A percentile compares a stretch with the other conserved stretches of the same genome.
Evolutionary conservation across 2,797 vertebrate genomes (phyloP).

Genomic region (Melanotaenia maccullochi): DNA sequence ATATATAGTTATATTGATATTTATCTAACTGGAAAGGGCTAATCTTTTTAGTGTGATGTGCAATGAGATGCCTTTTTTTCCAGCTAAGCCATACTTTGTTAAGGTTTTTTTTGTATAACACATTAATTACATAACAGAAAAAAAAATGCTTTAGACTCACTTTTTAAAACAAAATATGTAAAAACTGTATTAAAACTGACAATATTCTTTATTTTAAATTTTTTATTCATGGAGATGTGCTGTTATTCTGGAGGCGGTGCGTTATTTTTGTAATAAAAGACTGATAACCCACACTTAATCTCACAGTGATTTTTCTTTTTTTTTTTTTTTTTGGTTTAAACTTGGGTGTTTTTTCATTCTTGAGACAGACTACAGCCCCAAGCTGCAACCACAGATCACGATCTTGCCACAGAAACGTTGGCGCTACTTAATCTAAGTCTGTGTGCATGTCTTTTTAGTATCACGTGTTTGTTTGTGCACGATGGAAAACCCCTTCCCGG

Average conservation of each 20-base stretch:
- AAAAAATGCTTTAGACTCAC: slow-evolving; percentile 17
- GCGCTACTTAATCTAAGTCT: slow-evolving; percentile 51
- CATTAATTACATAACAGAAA: neutral
- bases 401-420: slow-evolving; percentile 61
- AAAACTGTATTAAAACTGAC: slow-evolving; percentile 53
- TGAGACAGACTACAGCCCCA: slow-evolving; percentile 39
- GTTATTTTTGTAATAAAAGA: slow-evolving; percentile 83
- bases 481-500: slow-evolving; percentile 81
- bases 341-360: slow-evolving; percentile 32
- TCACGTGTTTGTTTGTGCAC: slow-evolving; percentile 52
- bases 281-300: slow-evolving; percentile 34
- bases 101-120: slow-evolving; percentile 39
- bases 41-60: slow-evolving; percentile 43
- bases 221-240: slow-evolving; percentile 17
- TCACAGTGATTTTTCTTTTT: slow-evolving; percentile 34
- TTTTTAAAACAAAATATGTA: slow-evolving; percentile 23
- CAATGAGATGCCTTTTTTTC: slow-evolving; percentile 28
- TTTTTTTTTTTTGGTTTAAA: slow-evolving; percentile 11
- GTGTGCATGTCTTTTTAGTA: slow-evolving; percentile 45
- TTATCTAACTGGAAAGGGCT: slow-evolving; percentile 54
- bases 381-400: slow-evolving; percentile 52
- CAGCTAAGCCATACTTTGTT: slow-evolving; percentile 40
- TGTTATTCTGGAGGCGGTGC: slow-evolving; percentile 42
- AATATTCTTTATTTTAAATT: slow-evolving; percentile 11
- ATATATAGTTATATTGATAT: slow-evolving; percentile 68